Evolutionary conservation across 2,797 vertebrate genomes (phyloP), one percentile per base, ranked within the genome.

Genomic region (Oceanodroma leucorhoa): DNA sequence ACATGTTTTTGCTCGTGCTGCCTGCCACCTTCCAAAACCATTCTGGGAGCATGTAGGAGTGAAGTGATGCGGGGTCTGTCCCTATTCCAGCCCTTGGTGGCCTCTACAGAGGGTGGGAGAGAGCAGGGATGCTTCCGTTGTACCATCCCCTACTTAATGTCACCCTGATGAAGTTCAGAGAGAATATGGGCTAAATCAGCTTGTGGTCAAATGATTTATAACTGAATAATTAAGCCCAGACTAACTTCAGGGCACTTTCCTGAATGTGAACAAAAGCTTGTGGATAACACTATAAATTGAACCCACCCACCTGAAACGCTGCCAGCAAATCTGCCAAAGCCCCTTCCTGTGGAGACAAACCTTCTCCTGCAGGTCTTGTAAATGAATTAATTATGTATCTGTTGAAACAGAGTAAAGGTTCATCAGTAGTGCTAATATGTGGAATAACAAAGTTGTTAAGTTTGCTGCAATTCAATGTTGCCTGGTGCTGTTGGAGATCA

Each of bases 391-490:
- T 90, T 76, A 73, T 51, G 72, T 93, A 80, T 66, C 70, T 91
- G 53, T 94, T 89, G 82, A 95, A 96, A 82, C 88, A 88, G 79
- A 91, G 61, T 32, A 83, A 93, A 89, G 38, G 83, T 93, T 96
- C 79, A 73, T 67, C 80, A 73, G 32, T 17, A 93, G 87, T 75
- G 87, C 70, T 61, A 94, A 90, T 84, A 94, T 83, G 92, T 96
- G 80, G 87, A 92, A 93, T 94, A 91, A 83, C 92, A 80, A 48
- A 94, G 83, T 95, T 94, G 89, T 96, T 90, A 73, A 93, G 66
- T 83, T 95, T 92, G 83, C 50, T 73, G 69, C 71, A 93, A 72
- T 92, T 60, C 91, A 18, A 2, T 45, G 60, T 71, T 86, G 73
- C 81, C 41, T 71, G 21, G 62, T 93, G 70, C 54, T 90, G 87